Evolutionary conservation across 2,113 vertebrate genomes (phyloP), one percentile per base, ranked within the genome.

Genomic region (Eurypyga helias): DNA sequence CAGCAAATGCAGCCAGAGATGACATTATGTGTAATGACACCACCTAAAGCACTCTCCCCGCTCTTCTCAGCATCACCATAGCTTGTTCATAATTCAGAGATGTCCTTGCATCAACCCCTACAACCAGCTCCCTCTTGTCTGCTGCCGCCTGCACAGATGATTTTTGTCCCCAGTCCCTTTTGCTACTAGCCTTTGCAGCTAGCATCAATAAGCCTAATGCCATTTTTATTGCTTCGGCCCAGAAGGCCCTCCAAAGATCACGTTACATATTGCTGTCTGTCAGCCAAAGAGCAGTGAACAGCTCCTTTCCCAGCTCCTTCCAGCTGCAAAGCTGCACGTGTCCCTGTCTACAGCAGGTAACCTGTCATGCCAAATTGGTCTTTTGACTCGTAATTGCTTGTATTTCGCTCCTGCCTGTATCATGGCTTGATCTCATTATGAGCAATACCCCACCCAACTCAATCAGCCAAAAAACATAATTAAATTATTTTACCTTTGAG

Each of bases 231-330:
- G 31, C 81, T 78, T 84, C 46, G 51, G 69, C 23, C 21, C 64
- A 83, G 33, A 41, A 62, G 6, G 52, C 18, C n/a, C 26, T 77
- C 43, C 46, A 51, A 33, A 72, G 70, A n/a, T n/a, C n/a, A n/a
- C n/a, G n/a, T n/a, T n/a, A n/a, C n/a, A n/a, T n/a, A n/a, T n/a
- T n/a, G n/a, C n/a, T n/a, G n/a, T n/a, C n/a, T n/a, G n/a, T n/a
- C 72, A 73, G 79, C 16, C 2, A 0, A 76, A 34, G 20, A 0
- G 0, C 36, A 64, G 19, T 7, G 31, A 67, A 55, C 1, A 16
- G 15, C 12, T 57, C 1, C 54, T 61, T 66, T 25, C 51, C 57
- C 41, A 55, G 62, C 52, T 67, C 70, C 7, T 51, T 10, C 62
- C 29, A 21, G 26, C 26, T 62, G 23, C 23, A 23, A 51, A 71